Percentiles rank a stretch among this genome's conserved stretches.
phyloP scores from a whole-genome alignment of 2,888 invertebrate genomes.

The Cetonia aurata region DNA sequence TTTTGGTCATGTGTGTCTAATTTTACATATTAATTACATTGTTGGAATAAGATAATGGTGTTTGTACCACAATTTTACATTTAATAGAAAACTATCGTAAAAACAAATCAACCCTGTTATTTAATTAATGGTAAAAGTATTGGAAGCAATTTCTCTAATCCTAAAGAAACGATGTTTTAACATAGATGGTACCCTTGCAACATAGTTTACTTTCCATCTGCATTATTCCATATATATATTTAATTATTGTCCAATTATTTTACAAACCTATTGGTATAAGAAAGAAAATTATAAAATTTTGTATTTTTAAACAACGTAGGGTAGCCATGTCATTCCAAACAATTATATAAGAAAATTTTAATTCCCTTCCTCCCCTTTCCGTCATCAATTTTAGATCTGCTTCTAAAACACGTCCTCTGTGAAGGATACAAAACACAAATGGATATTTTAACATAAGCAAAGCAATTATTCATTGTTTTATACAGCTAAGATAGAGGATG shows the following conservation, averaged over 20 bases:
- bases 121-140: too few relatives aligned
- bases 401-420: too few relatives aligned
- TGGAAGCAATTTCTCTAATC: too few relatives aligned
- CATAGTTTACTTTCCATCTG: not conserved
- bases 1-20: not conserved
- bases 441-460: slow-evolving; percentile 46
- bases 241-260: slow-evolving; percentile 16
- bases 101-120: too few relatives aligned
- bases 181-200: slow-evolving; percentile 10
- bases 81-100: too few relatives aligned
- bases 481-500: slow-evolving; percentile 6
- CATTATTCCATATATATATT: slow-evolving; percentile 6
- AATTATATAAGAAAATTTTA: not conserved
- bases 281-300: slow-evolving; percentile 2
- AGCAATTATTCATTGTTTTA: slow-evolving; percentile 26
- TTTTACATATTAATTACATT: too few relatives aligned
- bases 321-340: not conserved
- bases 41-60: too few relatives aligned
- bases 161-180: not conserved
- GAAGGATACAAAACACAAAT: not conserved
- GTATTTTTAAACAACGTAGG: not conserved
- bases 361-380: too few relatives aligned
- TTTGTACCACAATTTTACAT: too few relatives aligned
- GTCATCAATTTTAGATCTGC: too few relatives aligned
- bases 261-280: slow-evolving; percentile 8